Base-by-base conservation (phyloP, 1,140 invertebrate genomes). In the Battus philenor region DNA sequence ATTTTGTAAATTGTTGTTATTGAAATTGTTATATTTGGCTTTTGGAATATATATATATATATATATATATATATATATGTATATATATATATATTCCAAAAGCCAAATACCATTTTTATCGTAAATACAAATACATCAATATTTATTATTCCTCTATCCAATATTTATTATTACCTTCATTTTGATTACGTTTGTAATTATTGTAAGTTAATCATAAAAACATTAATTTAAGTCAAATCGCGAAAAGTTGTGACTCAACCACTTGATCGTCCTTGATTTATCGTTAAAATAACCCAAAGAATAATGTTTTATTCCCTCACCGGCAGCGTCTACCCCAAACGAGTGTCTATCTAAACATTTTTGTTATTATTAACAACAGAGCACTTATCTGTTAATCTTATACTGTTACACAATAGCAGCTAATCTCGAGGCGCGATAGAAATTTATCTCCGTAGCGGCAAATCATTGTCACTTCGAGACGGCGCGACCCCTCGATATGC, bases 351-450 rank as follows among this genome's bases (percentile, higher is more conserved):
- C 68, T 54, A 80, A 81, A 79, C 75, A 82, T 82, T 63, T 54
- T 47, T 63, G 44, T 76, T 84, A 80, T 83, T 80, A 83, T 81
- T 83, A 83, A 75, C 74, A 65, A 77, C 68, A 44, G 73, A 72
- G 75, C 70, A 84, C 76, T 80, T 84, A 84, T 84, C 80, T 72
- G 74, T 80, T 84, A 79, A 84, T 84, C 80, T 84, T 77, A 79
- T 75, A 78, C 73, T 55, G 65, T 59, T 66, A 49, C 56, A 83
- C 77, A 84, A 84, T 78, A 59, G 62, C 46, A 26, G 74, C 76
- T 84, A 84, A 84, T 84, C 77, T 76, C 60, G 51, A 56, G 61
- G 74, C 71, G 77, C 74, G 77, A 81, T 84, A 81, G 72, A 68
- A 81, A 80, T 80, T 81, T 84, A 84, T 84, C 80, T 84, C 43